These are phyloP conservation scores for Cyprinodon variegatus DNA, from an alignment of 2,113 vertebrate species.

Conservation along the genomic window DNA sequence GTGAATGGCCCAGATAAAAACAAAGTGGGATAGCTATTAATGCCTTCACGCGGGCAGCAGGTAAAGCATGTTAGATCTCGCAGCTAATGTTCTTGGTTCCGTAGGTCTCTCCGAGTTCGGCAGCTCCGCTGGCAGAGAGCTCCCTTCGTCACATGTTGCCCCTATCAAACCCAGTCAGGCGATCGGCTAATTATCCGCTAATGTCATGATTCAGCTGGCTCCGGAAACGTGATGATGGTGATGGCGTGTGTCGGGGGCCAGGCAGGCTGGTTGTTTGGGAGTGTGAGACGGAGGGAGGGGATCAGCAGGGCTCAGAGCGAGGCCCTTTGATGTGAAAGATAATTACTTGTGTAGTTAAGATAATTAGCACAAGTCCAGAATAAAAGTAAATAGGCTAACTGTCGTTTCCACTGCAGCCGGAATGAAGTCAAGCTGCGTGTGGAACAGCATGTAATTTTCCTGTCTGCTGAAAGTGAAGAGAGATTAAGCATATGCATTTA, in stretches of 20 bases:
- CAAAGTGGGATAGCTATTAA: not conserved
- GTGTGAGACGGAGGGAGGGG: constrained; percentile 10
- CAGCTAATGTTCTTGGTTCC: constrained; percentile 13
- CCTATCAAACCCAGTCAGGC: constrained; percentile 49
- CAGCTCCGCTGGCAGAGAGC: constrained; percentile 11
- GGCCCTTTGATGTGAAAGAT: constrained; percentile 83
- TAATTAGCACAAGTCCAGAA: constrained; percentile 77
- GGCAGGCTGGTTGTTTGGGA: constrained; percentile 8
- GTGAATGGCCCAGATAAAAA: constrained; percentile 1
- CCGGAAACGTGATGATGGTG: constrained; percentile 45
- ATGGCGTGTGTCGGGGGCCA: constrained; percentile 15
- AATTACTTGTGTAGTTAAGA: constrained; percentile 82
- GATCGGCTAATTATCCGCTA: constrained; percentile 72
- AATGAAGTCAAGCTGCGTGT: constrained; percentile 44
- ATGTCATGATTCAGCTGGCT: constrained; percentile 70
- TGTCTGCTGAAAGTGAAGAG: constrained; percentile 22
- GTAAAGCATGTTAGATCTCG: constrained; percentile 37
- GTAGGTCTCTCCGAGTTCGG: constrained; percentile 2
- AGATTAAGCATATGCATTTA: constrained; percentile 14
- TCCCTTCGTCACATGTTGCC: constrained; percentile 39
- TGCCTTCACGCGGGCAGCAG: constrained; percentile 7
- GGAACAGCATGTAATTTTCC: constrained; percentile 36
- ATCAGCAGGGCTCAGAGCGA: constrained; percentile 69
- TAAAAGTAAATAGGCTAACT: constrained; percentile 71
- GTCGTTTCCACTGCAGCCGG: constrained; percentile 52